Conservation (phyloP, 2,888 invertebrate genomes). For the Meghimatium bilineatum region DNA sequence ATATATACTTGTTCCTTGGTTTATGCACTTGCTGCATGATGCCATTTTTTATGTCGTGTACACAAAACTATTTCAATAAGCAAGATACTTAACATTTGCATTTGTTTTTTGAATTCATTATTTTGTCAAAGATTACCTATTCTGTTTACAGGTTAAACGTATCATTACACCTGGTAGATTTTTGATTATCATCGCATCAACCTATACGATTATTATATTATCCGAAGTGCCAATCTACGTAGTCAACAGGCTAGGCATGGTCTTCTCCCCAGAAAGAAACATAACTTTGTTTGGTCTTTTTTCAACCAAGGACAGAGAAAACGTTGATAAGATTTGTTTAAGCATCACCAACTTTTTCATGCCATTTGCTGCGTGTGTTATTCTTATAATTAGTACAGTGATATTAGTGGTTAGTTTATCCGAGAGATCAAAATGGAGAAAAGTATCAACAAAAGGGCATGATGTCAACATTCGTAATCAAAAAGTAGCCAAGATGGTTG, state of each 20-base stretch:
- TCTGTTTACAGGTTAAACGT: neutral
- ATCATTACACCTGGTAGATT: neutral
- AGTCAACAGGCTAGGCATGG: neutral
- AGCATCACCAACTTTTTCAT: neutral
- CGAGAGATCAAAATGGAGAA: neutral
- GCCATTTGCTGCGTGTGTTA: neutral
- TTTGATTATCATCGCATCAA: neutral
- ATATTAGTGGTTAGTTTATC: neutral
- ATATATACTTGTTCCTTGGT: too few species aligned
- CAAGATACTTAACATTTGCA: too few species aligned
- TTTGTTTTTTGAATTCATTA: too few species aligned
- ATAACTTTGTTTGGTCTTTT: neutral
- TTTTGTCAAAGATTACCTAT: too few species aligned
- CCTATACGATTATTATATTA: neutral
- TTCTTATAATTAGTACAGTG: neutral
- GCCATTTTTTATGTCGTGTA: too few species aligned
- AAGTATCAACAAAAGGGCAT: too few species aligned
- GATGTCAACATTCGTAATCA: neutral
- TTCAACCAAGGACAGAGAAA: neutral
- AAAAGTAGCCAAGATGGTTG: constrained; percentile 18
- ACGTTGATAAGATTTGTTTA: neutral
- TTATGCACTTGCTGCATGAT: too few species aligned
- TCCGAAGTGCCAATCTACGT: neutral
- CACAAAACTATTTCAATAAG: too few species aligned
- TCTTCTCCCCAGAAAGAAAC: neutral